Evolutionary conservation across 92 coral and sea anemone genomes (phyloP), one percentile per base, ranked within the genome.

Genomic region (Porites evermanni): DNA sequence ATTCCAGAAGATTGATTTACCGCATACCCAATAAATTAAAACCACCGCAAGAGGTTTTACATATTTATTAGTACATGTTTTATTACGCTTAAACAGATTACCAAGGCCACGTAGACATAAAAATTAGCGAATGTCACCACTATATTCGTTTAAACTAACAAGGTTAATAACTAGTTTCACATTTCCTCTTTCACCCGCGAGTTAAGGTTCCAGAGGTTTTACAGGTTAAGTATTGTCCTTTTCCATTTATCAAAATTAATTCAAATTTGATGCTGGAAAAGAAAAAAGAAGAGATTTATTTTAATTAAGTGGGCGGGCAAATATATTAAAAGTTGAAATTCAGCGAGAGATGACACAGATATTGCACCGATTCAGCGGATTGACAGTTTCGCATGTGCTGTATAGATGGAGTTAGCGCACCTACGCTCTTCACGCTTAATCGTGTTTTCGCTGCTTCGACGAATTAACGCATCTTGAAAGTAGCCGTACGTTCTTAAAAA

Each of bases 221-320:
- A 54, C 2, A 54, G 14, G 16, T 11, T 8, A 54, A n/a, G 17
- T 17, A 63, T 14, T 63, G 8, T 63, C 67, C 67, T 63, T 63
- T 63, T 63, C 17, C 21, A 63, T 63, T 63, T 14, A 18, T 26
- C 47, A 26, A 23, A 59, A 54, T 53, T 51, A 54, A 8, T 74
- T 23, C 21, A 53, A 54, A 59, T 21, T 51, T 76, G 16, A 8
- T 17, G 53, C 72, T 79, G 0, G 29, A 52, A 21, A 6, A 18
- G 17, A 53, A 11, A 65, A 79, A 50, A 12, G 21, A 53, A 6
- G 47, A 23, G 8, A 79, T 79, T 67, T 26, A 53, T 21, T 67
- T 79, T 79, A 79, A 67, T 67, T 67, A 52, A 79, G 64, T 79
- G 64, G 74, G 65, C 44, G 84, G 65, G 84, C 2, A 9, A 66